Evolutionary conservation across 2,797 vertebrate genomes (phyloP).

Genomic region (Micromesistius poutassou): DNA sequence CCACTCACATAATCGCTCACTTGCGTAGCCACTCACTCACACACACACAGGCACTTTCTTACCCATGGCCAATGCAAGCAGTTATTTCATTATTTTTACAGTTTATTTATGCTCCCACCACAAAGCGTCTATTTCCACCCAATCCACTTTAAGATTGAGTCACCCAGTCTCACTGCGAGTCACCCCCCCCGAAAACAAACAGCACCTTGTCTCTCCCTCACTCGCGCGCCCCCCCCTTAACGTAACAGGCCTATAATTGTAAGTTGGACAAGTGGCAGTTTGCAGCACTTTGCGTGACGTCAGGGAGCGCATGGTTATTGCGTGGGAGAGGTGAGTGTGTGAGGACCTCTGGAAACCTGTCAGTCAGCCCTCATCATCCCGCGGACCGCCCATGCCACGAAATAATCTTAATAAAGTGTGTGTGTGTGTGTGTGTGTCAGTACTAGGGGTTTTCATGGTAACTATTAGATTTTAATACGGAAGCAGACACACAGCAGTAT

Average conservation of each 20-base stretch:
- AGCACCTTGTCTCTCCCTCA: neutral
- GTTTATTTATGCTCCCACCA: constrained; percentile 1
- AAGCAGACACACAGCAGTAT: too few species aligned
- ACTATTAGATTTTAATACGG: neutral
- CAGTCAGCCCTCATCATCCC: neutral
- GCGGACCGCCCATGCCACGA: neutral
- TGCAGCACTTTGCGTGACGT: neutral
- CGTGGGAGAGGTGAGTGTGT: neutral
- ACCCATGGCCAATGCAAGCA: neutral
- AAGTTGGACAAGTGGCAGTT: constrained; percentile 3
- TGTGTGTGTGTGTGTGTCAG: neutral
- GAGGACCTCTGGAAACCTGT: neutral
- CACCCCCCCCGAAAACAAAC: neutral
- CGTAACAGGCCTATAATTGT: neutral
- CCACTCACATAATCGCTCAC: neutral
- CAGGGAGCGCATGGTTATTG: neutral
- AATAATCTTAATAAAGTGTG: too few species aligned
- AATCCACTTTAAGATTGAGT: neutral
- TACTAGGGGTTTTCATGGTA: neutral
- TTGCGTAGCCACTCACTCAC: neutral
- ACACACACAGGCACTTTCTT: neutral
- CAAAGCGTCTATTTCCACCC: neutral
- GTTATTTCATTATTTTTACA: constrained; percentile 3
- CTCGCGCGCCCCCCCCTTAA: neutral
- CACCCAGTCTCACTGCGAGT: neutral